phyloP scores from a whole-genome alignment of 2,113 vertebrate species.

The Ammodytes dubius region DNA sequence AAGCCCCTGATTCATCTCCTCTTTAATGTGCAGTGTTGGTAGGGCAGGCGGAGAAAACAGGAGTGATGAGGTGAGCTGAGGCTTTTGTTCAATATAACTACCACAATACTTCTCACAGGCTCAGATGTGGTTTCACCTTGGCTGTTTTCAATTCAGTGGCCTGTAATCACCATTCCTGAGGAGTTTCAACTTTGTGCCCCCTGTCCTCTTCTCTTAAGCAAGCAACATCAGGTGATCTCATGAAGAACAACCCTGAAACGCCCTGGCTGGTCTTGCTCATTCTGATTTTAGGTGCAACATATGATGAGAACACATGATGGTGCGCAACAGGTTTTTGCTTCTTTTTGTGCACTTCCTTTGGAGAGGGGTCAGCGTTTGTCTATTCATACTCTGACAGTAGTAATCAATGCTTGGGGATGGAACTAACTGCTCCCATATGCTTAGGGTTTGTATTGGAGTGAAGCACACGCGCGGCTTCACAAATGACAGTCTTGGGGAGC shows the following conservation, averaged over 20 bases:
- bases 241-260: conserved; percentile 45
- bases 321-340: conserved; percentile 7
- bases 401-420: conserved; percentile 58
- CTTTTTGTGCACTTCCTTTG: conserved; percentile 10
- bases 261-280: conserved; percentile 31
- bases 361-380: conserved; percentile 34
- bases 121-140: conserved; percentile 76
- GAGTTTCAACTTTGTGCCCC: conserved; percentile 67
- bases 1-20: conserved; percentile 67
- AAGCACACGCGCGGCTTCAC: conserved; percentile 39
- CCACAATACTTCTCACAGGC: conserved; percentile 72
- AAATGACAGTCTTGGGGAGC: conserved; percentile 64
- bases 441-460: conserved; percentile 50
- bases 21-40: conserved; percentile 65
- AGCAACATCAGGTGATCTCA: conserved; percentile 61
- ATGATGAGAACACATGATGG: conserved; percentile 16
- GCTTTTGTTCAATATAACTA: conserved; percentile 71
- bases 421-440: conserved; percentile 70
- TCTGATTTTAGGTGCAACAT: conserved; percentile 46
- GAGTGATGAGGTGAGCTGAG: conserved; percentile 57
- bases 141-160: conserved; percentile 72
- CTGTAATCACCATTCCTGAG: conserved; percentile 72
- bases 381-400: conserved; percentile 47
- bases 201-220: conserved; percentile 57
- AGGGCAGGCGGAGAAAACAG: conserved; percentile 58